Base-by-base conservation (phyloP, 1,140 invertebrate species). In the Macrocentrus cingulum region DNA sequence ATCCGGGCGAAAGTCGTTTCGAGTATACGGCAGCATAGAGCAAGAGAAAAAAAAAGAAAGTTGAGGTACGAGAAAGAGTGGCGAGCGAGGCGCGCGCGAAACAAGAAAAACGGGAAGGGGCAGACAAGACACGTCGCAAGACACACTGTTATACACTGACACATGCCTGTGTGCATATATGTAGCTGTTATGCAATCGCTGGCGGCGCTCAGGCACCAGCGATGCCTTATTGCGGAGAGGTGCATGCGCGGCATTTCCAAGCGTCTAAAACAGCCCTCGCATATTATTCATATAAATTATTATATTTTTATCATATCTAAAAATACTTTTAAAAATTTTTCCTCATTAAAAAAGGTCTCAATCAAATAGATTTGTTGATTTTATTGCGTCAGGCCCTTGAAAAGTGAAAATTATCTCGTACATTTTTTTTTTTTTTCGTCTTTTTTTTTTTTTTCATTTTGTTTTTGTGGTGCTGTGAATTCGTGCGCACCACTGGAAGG, bases 371-470 rank as follows among this genome's bases (percentile, higher is more conserved):
- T 32, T n/a, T 7, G 25, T 37, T 20, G 8, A 34, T 34, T 13
- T 37, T 37, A 42, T 57, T 42, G 23, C 48, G 46, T 29, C 32
- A 36, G 65, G 60, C 68, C 66, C 65, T 68, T 68, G 66, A 68
- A 63, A 70, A 66, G 66, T 66, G 66, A 70, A 69, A 69, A 70
- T 61, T 55, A n/a, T n/a, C n/a, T n/a, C n/a, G n/a, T n/a, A n/a
- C 22, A 13, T 18, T 41, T 3, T 25, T 50, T 50, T 36, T 3
- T 16, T 34, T 45, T 8, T 19, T 41, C 20, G 37, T 49, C 41
- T 29, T 44, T 7, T 29, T 25, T 25, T 39, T 48, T 34, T 55
- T 45, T 16, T 2, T 6, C 36, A 20, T 49, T 11, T 20, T 13
- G 23, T 46, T 19, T 13, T 13, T 13, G n/a, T 11, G 16, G n/a